Evolutionary conservation across 2,113 vertebrate species (phyloP).

Genomic region (Chrysochloris asiatica): DNA sequence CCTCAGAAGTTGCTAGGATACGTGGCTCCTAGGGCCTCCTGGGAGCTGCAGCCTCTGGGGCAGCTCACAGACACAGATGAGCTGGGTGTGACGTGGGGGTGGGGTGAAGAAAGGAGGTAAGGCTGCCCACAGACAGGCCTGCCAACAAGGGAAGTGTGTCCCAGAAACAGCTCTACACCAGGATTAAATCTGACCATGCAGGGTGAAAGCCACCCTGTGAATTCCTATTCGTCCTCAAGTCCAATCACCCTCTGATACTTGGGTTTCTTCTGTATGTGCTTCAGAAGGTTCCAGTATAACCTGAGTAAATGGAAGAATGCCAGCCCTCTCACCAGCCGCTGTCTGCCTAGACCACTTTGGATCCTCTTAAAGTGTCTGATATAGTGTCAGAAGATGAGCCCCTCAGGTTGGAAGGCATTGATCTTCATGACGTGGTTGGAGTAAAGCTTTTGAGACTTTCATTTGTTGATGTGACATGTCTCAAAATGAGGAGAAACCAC

Average conservation of each 20-base stretch:
- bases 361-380: neutral
- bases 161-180: neutral
- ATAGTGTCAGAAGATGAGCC: too few species aligned
- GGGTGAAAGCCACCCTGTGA: neutral
- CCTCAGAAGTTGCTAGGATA: slow-evolving; percentile 85
- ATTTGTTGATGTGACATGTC: neutral
- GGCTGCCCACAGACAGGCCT: neutral
- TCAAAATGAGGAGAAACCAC: neutral
- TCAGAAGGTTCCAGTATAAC: neutral
- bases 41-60: neutral
- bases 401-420: neutral
- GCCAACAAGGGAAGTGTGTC: neutral
- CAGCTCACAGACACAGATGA: neutral
- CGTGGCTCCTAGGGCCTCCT: slow-evolving; percentile 54
- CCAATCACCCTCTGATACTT: neutral
- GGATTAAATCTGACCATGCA: neutral
- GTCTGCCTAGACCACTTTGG: neutral
- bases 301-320: neutral
- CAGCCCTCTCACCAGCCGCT: neutral
- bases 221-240: neutral
- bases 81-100: neutral
- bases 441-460: neutral
- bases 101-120: neutral
- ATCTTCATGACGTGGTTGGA: neutral
- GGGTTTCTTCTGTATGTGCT: neutral